Evolutionary conservation across 2,888 invertebrate species (phyloP).

Genomic region (Ceramica pisi): DNA sequence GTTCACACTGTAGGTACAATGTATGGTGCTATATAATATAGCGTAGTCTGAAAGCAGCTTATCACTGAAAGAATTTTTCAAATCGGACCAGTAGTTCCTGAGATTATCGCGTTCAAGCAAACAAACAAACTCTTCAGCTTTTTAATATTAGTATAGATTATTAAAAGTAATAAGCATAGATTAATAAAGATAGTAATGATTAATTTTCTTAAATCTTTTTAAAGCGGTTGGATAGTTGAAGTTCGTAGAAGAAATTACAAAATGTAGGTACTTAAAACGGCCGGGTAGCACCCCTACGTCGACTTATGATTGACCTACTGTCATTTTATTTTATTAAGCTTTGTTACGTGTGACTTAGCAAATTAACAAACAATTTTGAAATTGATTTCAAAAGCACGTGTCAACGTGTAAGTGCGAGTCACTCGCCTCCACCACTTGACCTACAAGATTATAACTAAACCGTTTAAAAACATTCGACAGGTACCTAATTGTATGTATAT

Average conservation of each 20-base stretch:
- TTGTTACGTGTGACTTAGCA: background rate
- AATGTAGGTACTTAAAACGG: background rate
- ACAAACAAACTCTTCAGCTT: too few relatives aligned
- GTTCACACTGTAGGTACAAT: too few relatives aligned
- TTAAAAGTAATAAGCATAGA: too few relatives aligned
- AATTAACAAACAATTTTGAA: background rate
- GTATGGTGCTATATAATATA: too few relatives aligned
- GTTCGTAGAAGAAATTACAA: background rate
- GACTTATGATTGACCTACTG: background rate
- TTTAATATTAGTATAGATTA: too few relatives aligned
- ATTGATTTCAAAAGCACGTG: background rate
- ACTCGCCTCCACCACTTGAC: background rate
- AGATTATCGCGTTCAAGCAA: too few relatives aligned
- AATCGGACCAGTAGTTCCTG: too few relatives aligned
- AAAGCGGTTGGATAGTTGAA: too few relatives aligned
- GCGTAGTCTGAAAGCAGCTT: too few relatives aligned
- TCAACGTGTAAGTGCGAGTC: background rate
- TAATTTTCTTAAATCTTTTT: too few relatives aligned
- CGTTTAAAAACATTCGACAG: background rate
- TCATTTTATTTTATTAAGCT: background rate
- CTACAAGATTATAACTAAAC: background rate
- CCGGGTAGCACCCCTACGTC: background rate
- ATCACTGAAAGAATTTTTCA: too few relatives aligned
- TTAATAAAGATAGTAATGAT: too few relatives aligned
- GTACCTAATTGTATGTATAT: background rate